A percentile compares a stretch with the other conserved stretches of the same genome.
Conservation (phyloP, 2,113 vertebrate species). For the Oenanthe melanoleuca region DNA sequence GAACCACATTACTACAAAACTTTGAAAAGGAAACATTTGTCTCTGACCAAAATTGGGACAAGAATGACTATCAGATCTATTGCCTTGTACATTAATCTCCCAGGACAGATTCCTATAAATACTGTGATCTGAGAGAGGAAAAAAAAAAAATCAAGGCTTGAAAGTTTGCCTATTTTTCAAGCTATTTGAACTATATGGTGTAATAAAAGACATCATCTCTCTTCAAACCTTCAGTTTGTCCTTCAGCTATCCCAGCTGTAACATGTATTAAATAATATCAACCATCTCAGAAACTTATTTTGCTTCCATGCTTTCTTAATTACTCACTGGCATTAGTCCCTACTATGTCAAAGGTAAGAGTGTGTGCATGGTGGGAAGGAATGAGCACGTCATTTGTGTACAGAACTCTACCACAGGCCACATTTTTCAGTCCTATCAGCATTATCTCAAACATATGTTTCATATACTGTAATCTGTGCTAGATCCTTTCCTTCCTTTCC, state of each 20-base stretch:
- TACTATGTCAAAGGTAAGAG: not conserved
- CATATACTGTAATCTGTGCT: constrained; percentile 11
- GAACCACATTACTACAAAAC: constrained; percentile 18
- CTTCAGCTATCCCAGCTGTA: not conserved
- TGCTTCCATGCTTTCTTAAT: constrained; percentile 36
- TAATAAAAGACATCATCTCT: not conserved
- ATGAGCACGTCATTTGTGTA: not conserved
- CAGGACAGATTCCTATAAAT: constrained; percentile 9
- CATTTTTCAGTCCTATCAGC: not conserved
- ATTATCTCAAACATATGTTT: constrained; percentile 31
- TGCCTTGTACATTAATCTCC: constrained; percentile 9
- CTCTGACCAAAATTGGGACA: constrained; percentile 9
- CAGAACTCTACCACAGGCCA: not conserved
- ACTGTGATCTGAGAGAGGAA: not conserved
- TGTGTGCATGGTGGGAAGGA: not conserved
- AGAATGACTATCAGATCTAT: not conserved
- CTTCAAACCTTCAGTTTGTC: not conserved
- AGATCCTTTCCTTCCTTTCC: constrained; percentile 49
- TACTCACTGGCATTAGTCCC: not conserved
- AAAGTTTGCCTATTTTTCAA: not conserved
- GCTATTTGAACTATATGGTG: not conserved
- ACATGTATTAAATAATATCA: not conserved
- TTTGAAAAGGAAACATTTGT: constrained; percentile 11
- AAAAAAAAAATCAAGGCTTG: not conserved
- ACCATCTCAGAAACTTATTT: not conserved